phyloP scores from a whole-genome alignment of 2,113 vertebrate species.

The Pungitius pungitius region DNA sequence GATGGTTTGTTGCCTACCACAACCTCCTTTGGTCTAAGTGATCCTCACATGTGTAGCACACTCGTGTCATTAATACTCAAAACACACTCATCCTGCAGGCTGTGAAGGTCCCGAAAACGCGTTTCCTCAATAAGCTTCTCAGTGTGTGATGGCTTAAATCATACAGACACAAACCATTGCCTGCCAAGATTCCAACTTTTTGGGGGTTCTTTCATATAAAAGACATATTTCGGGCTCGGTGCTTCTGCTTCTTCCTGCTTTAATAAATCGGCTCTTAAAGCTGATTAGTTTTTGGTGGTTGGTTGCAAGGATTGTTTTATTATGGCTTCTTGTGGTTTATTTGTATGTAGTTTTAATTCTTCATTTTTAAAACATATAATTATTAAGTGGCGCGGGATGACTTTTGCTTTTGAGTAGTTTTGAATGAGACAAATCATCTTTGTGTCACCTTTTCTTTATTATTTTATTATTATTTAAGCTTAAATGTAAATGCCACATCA shows the following conservation, averaged over 20 bases:
- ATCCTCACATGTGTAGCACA: conserved; percentile 1
- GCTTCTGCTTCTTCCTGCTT: neutral
- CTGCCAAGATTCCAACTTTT: neutral
- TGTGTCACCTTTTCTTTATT: too few species aligned
- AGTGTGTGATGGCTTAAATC: neutral
- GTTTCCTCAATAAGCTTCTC: neutral
- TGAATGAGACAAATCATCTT: too few species aligned
- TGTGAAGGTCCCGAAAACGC: neutral
- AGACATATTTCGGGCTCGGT: neutral
- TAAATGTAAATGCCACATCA: neutral
- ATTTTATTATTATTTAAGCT: neutral
- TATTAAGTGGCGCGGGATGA: neutral
- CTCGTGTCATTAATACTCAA: neutral
- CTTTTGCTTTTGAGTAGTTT: neutral
- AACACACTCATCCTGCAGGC: neutral
- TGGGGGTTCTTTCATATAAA: neutral
- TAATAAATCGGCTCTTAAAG: too few species aligned
- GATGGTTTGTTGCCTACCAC: conserved; percentile 23
- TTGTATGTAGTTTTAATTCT: neutral
- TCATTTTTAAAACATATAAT: neutral
- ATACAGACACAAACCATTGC: neutral
- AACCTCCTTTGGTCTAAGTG: neutral
- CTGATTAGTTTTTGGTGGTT: too few species aligned
- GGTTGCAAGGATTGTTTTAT: too few species aligned
- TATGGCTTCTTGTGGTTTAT: too few species aligned